Evolutionary conservation across 2,888 invertebrate genomes (phyloP).

Genomic region (Ectemnius continuus): DNA sequence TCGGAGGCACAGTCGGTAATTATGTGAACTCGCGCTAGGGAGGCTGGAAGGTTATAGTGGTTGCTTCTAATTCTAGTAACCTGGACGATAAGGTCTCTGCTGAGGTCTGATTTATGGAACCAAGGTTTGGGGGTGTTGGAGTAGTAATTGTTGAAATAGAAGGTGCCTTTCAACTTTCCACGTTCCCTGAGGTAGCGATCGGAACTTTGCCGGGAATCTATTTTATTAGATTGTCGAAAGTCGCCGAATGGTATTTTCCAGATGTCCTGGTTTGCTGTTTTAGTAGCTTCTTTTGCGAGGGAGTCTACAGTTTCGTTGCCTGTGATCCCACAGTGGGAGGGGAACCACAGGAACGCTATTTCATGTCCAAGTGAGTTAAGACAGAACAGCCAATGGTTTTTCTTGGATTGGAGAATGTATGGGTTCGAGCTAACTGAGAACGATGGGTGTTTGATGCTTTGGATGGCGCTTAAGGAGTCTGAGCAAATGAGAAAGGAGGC

Average conservation of each 20-base stretch:
- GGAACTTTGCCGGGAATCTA: too few species aligned
- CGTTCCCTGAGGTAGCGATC: not conserved
- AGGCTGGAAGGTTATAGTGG: not conserved
- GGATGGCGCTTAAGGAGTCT: not conserved
- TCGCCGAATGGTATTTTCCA: not conserved
- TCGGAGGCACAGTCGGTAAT: not conserved
- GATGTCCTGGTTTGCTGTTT: not conserved
- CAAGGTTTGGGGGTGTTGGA: not conserved
- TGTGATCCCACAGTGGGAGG: slow-evolving; percentile 14
- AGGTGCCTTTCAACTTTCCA: not conserved
- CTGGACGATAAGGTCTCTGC: not conserved
- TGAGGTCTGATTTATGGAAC: not conserved
- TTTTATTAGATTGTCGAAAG: too few species aligned
- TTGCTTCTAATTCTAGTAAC: not conserved
- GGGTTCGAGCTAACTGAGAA: not conserved
- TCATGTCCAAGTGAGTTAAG: not conserved
- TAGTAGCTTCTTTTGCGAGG: not conserved
- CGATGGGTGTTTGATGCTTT: not conserved
- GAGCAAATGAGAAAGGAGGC: not conserved
- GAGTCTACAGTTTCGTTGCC: not conserved
- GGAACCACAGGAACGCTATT: not conserved
- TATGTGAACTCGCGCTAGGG: not conserved
- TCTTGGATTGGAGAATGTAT: not conserved
- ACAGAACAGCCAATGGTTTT: not conserved
- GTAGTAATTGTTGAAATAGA: not conserved